Evolutionary conservation across 2,888 invertebrate species (phyloP), one percentile per base, ranked within the genome.

Genomic region (Punctoribates punctum): DNA sequence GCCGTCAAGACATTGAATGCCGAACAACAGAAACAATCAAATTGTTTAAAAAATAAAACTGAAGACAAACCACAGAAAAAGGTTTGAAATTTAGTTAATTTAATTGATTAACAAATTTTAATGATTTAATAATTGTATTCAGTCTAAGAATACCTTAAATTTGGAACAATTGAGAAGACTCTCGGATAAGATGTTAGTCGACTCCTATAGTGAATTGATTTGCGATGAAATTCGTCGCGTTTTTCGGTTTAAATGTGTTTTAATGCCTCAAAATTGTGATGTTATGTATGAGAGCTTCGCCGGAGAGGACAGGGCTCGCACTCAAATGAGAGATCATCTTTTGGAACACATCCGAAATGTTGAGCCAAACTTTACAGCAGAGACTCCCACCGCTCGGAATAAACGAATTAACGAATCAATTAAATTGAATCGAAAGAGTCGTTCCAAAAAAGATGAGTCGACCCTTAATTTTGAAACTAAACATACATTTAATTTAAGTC

Each of bases 241-340:
- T 78, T 87, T 86, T 82, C 85, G 86, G 20, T 87, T 84, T 78
- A 83, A 83, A 1, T 88, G 87, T 80, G 84, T 83, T 42, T 82
- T 88, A 76, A 83, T 86, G 73, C 85, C 86, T 15, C 84, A 83
- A 29, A 81, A 82, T 73, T 87, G 87, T 38, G 27, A 67, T 6
- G 46, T 85, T 78, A 84, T 82, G 42, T 87, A 85, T 80, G 85
- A 85, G 20, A 87, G 87, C 81, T 88, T 87, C 82, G 87, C 87
- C 1, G 87, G 86, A 80, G 88, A 88, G 81, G 84, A 82, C 62
- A 84, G 83, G 80, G 87, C 87, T 0, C 83, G 86, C 78, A 82
- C 83, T 79, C 84, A 84, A 38, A 86, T 87, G 81, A 86, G 85
- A 79, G 82, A 82, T 3, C 87, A 88, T 81, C 82, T 88, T 27